A percentile compares a stretch with the other conserved stretches of the same genome.
phyloP scores from a whole-genome alignment of 2,113 vertebrate genomes.

The Bagarius yarrelli region DNA sequence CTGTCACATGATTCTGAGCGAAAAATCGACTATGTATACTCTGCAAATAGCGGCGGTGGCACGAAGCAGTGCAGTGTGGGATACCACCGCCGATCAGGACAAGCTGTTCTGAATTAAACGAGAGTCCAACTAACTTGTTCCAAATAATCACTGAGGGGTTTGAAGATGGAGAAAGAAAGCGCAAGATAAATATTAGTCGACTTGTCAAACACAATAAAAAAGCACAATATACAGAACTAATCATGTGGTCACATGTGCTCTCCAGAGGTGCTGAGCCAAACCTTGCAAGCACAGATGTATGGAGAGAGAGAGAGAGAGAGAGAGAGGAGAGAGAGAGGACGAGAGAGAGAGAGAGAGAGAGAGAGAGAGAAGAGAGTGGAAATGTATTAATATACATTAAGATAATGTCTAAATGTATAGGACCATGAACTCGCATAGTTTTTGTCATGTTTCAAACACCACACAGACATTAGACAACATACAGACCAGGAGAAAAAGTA shows the following conservation, averaged over 20 bases:
- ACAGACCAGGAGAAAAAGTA: slow-evolving; percentile 5
- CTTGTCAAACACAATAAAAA: slow-evolving; percentile 28
- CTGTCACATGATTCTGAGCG: neutral
- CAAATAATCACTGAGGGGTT: neutral
- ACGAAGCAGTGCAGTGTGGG: neutral
- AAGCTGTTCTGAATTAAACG: neutral
- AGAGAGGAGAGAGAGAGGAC: neutral
- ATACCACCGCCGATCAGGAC: neutral
- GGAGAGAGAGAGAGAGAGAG: slow-evolving; percentile 1
- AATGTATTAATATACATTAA: too few species aligned
- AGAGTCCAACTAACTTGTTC: neutral
- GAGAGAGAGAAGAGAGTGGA: too few species aligned
- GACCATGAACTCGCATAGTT: neutral
- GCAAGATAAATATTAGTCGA: slow-evolving; percentile 2
- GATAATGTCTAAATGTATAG: slow-evolving; percentile 17
- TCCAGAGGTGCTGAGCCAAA: slow-evolving; percentile 15
- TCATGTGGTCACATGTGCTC: slow-evolving; percentile 1
- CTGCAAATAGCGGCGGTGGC: neutral
- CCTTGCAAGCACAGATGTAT: slow-evolving; percentile 15
- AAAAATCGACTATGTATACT: neutral
- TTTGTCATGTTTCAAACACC: slow-evolving; percentile 3
- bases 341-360: too few species aligned
- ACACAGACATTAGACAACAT: slow-evolving; percentile 10
- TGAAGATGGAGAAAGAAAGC: neutral
- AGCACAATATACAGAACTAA: slow-evolving; percentile 22